A percentile compares a stretch with the other conserved stretches of the same genome.
Conservation (phyloP, 2,113 vertebrate genomes). For the Gadus macrocephalus region DNA sequence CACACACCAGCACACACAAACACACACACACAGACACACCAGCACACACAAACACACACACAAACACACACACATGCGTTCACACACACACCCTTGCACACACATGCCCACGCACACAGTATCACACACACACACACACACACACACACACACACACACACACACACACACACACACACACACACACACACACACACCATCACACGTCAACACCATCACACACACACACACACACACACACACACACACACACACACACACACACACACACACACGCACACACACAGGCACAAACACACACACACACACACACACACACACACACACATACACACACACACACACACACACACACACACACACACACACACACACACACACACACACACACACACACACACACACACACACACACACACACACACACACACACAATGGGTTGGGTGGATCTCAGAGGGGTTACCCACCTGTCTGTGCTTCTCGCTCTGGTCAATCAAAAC, state of each 20-base stretch:
- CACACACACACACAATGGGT: too few species aligned
- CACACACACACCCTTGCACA: not conserved
- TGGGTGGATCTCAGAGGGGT: too few species aligned
- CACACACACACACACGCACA: not conserved
- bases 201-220: not conserved
- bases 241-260: too few species aligned
- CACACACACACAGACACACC: not conserved
- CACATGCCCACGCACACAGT: not conserved
- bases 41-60: not conserved
- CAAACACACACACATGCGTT: not conserved
- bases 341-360: not conserved
- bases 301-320: not conserved
- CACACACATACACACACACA: not conserved
- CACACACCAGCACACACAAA: not conserved
- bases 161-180: slow-evolving; percentile 13
- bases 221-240: not conserved
- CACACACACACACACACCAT: slow-evolving; percentile 10
- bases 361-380: not conserved
- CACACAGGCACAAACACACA: not conserved
- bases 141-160: not conserved
- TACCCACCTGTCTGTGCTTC: too few species aligned
- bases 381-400: not conserved
- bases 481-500: too few species aligned
- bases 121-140: not conserved
- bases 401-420: not conserved